phyloP scores from a whole-genome alignment of 2,888 invertebrate genomes.

The Drosophila subsilvestris region DNA sequence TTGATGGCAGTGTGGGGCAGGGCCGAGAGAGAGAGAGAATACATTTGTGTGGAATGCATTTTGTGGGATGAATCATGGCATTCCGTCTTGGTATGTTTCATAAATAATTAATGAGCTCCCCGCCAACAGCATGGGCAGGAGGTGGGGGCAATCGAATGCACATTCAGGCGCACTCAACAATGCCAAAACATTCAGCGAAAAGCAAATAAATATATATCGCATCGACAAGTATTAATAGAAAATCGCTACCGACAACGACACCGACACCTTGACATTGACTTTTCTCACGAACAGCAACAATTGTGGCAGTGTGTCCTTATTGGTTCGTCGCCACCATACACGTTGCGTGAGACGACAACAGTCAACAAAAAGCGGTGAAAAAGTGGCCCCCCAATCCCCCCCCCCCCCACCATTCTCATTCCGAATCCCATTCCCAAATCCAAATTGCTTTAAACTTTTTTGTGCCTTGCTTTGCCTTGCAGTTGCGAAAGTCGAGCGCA shows the following conservation, averaged over 20 bases:
- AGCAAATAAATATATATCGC: slow-evolving; percentile 38
- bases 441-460: slow-evolving; percentile 68
- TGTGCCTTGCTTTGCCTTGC: slow-evolving; percentile 38
- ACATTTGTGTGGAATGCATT: slow-evolving; percentile 12
- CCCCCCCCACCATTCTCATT: slow-evolving; percentile 36
- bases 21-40: not conserved
- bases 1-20: slow-evolving; percentile 5
- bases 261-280: slow-evolving; percentile 58
- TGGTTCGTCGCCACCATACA: slow-evolving; percentile 9
- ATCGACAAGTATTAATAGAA: slow-evolving; percentile 39
- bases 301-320: slow-evolving; percentile 66
- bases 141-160: slow-evolving; percentile 36
- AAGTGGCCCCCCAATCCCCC: slow-evolving; percentile 48
- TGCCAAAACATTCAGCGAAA: slow-evolving; percentile 23
- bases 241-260: slow-evolving; percentile 33
- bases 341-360: slow-evolving; percentile 47
- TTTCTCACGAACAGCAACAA: slow-evolving; percentile 44
- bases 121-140: not conserved
- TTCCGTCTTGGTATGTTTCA: slow-evolving; percentile 51
- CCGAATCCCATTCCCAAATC: slow-evolving; percentile 32
- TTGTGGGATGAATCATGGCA: slow-evolving; percentile 41
- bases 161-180: slow-evolving; percentile 34
- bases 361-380: slow-evolving; percentile 25
- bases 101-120: slow-evolving; percentile 71
- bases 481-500: slow-evolving; percentile 60